A percentile compares a stretch with the other conserved stretches of the same genome.
Evolutionary conservation across 2,797 vertebrate species (phyloP).

Genomic region (Hippocampus kuda): DNA sequence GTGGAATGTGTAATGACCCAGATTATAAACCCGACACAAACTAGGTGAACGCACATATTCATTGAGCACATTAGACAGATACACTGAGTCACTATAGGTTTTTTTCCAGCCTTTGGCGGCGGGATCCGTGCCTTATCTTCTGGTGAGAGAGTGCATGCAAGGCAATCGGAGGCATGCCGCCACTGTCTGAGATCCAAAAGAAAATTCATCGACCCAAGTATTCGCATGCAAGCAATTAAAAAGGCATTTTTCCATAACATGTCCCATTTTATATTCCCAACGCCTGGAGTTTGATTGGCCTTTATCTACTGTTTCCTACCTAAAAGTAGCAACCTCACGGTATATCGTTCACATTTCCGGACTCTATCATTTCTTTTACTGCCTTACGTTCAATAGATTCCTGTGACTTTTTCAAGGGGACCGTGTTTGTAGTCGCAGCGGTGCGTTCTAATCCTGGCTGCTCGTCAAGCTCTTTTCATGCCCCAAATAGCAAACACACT

Average conservation of each 20-base stretch:
- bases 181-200: background rate
- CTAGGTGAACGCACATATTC: slow-evolving; percentile 51
- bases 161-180: too few species aligned
- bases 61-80: slow-evolving; percentile 44
- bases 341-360: background rate
- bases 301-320: background rate
- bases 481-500: slow-evolving; percentile 36
- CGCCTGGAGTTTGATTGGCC: too few species aligned
- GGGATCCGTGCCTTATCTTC: slow-evolving; percentile 21
- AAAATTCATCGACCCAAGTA: background rate
- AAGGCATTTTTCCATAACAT: too few species aligned
- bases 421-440: background rate
- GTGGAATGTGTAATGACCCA: slow-evolving; percentile 48
- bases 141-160: slow-evolving; percentile 13
- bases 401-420: background rate
- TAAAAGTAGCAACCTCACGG: background rate
- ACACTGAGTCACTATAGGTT: slow-evolving; percentile 39
- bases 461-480: slow-evolving; percentile 44
- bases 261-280: too few species aligned
- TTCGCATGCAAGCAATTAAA: too few species aligned
- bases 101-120: slow-evolving; percentile 36
- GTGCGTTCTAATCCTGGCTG: slow-evolving; percentile 14
- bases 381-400: background rate
- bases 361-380: background rate
- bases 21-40: slow-evolving; percentile 36